Percentiles rank a stretch among this genome's conserved stretches.
Evolutionary conservation across 2,888 invertebrate species (phyloP).

Genomic region (Nemurella pictetii): DNA sequence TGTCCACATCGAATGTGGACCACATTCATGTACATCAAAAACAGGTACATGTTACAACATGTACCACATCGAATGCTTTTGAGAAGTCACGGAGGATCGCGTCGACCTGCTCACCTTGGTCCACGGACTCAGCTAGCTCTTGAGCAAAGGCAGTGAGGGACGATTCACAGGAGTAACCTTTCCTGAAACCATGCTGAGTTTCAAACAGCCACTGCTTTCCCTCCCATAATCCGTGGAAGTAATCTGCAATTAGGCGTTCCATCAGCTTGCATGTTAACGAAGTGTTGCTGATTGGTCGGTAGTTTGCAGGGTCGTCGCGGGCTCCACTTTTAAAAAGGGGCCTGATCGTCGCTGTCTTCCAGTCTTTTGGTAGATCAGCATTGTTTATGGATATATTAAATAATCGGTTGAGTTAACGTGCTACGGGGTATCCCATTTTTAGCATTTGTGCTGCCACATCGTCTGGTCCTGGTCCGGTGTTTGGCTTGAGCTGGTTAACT

Average conservation of each 20-base stretch:
- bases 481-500: not conserved
- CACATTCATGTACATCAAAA: no score
- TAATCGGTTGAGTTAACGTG: not conserved
- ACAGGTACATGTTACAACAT: not conserved
- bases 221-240: not conserved
- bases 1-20: not conserved
- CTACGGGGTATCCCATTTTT: not conserved
- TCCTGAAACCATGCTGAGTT: conserved; percentile 12
- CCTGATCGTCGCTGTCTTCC: not conserved
- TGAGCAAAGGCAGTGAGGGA: not conserved
- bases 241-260: not conserved
- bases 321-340: conserved; percentile 1
- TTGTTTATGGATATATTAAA: not conserved
- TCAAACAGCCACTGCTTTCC: not conserved
- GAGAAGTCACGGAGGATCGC: not conserved
- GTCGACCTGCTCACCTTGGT: not conserved
- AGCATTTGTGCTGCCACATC: not conserved
- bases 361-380: not conserved
- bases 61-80: conserved; percentile 10
- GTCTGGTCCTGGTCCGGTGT: not conserved
- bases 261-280: not conserved
- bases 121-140: not conserved
- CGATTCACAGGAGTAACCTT: not conserved
- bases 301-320: not conserved
- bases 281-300: not conserved